Conservation (phyloP, 2,113 vertebrate species). For the Callipepla squamata region DNA sequence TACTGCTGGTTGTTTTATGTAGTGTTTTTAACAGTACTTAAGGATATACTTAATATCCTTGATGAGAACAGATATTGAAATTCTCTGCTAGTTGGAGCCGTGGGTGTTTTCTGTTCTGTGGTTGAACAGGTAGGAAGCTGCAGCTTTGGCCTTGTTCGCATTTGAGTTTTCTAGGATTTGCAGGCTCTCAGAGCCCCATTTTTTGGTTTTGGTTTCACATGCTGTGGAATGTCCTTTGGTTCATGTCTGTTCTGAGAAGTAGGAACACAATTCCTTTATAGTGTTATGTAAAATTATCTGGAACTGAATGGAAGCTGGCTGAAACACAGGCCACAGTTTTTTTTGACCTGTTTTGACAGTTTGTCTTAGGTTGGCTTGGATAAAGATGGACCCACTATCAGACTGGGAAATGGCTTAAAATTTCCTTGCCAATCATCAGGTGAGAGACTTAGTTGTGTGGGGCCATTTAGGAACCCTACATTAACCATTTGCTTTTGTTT, state of each 20-base stretch:
- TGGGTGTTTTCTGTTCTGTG: not conserved
- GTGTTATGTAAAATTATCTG: not conserved
- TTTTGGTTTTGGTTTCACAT: fast-evolving
- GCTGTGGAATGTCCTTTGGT: not conserved
- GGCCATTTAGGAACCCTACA: not conserved
- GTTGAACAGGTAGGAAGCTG: not conserved
- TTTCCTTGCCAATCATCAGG: not conserved
- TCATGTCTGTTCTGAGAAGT: not conserved
- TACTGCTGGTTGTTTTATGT: not conserved
- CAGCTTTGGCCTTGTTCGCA: not conserved
- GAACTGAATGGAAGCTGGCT: not conserved
- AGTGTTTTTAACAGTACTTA: not conserved
- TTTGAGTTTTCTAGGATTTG: not conserved
- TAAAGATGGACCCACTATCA: fast-evolving
- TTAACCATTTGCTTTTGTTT: not conserved
- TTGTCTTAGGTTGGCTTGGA: not conserved
- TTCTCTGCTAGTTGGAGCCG: not conserved
- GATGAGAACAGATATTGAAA: slow-evolving; percentile 2
- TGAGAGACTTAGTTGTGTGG: not conserved
- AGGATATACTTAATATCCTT: not conserved
- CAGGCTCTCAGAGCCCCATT: not conserved
- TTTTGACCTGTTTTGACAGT: not conserved
- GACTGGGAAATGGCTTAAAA: not conserved
- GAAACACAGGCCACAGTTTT: not conserved
- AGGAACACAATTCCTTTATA: not conserved